These are phyloP conservation scores for Proteles cristata DNA, from an alignment of 2,113 vertebrate genomes.

Conservation along the genomic window DNA sequence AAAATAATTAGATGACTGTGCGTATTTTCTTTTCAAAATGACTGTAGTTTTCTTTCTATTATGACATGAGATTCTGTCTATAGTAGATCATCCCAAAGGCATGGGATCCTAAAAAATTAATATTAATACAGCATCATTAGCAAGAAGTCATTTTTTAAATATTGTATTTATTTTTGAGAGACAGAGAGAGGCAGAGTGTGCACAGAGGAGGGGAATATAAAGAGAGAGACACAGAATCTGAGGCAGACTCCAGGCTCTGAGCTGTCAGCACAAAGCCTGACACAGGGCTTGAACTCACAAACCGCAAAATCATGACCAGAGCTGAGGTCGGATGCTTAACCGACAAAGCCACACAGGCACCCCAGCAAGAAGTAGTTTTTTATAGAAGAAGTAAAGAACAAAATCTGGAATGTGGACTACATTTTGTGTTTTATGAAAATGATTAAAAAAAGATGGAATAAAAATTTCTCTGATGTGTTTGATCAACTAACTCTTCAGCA, in stretches of 20 bases:
- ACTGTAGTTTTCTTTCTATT: not conserved
- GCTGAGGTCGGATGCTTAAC: no score
- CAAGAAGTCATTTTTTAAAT: not conserved
- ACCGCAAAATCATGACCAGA: no score
- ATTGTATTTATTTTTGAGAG: no score
- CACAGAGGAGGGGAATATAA: no score
- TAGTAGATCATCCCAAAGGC: not conserved
- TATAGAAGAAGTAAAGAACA: not conserved
- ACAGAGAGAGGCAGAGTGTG: no score
- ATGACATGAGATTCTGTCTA: not conserved
- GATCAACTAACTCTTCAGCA: not conserved
- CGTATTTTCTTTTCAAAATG: not conserved
- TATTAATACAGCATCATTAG: not conserved
- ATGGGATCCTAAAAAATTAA: not conserved
- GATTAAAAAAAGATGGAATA: not conserved
- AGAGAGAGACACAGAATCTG: no score
- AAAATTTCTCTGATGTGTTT: constrained; percentile 23
- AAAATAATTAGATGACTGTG: not conserved
- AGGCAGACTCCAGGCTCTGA: no score
- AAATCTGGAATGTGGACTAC: not conserved
- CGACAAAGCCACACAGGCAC: no score
- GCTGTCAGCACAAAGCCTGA: no score
- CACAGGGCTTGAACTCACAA: no score
- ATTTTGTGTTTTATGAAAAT: not conserved
- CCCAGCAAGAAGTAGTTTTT: not conserved